Conservation (phyloP, 2,888 invertebrate genomes). For the Gymnosoma rotundatum region DNA sequence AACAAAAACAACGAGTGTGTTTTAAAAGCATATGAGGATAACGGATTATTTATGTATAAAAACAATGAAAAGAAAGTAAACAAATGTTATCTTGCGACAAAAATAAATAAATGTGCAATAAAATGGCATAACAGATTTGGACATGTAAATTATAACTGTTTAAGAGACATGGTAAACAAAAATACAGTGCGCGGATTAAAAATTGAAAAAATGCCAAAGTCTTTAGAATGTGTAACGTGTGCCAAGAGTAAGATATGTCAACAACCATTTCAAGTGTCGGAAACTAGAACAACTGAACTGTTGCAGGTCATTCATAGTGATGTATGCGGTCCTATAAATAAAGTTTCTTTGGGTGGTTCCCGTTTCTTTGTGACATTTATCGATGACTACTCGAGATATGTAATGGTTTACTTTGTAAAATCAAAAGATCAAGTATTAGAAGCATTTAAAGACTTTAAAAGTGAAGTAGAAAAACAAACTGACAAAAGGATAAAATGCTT, state of each 20-base stretch:
- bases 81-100: conserved; percentile 4
- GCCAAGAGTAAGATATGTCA: conserved; percentile 54
- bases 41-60: conserved; percentile 33
- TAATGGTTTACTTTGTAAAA: conserved; percentile 45
- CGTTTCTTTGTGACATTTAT: conserved; percentile 63
- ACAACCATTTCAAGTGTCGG: conserved; percentile 32
- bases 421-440: conserved; percentile 47
- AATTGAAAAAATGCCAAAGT: conserved; percentile 12
- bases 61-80: conserved; percentile 2
- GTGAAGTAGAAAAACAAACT: conserved; percentile 58
- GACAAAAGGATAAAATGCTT: conserved; percentile 59
- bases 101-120: conserved; percentile 7
- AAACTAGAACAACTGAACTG: conserved; percentile 18
- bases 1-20: conserved; percentile 28
- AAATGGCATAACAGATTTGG: conserved; percentile 55
- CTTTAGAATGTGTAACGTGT: conserved; percentile 51
- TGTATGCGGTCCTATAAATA: conserved; percentile 51
- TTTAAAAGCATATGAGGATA: conserved; percentile 13
- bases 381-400: conserved; percentile 57
- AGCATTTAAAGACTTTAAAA: conserved; percentile 62
- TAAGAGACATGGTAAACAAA: conserved; percentile 37
- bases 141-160: conserved; percentile 42
- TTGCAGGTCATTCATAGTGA: conserved; percentile 45
- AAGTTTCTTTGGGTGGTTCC: conserved; percentile 43
- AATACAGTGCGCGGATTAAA: conserved; percentile 39